Evolutionary conservation across 2,797 vertebrate species (phyloP), one percentile per base, ranked within the genome.

Genomic region (Synanceia verrucosa): DNA sequence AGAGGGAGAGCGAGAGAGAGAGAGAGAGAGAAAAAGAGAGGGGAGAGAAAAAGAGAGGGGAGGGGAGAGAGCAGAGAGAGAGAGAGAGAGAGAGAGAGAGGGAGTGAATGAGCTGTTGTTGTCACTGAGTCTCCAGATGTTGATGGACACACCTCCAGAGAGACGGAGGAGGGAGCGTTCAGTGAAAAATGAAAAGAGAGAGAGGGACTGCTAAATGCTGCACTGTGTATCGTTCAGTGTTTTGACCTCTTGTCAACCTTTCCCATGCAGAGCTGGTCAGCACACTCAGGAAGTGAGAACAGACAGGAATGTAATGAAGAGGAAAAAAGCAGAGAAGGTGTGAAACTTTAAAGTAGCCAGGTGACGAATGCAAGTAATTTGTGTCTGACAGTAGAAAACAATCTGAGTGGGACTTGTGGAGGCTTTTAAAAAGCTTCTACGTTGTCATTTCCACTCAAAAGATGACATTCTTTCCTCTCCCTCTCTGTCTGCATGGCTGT

Each of bases 51-150:
- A n/a, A n/a, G n/a, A n/a, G n/a, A n/a, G n/a, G n/a, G n/a, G n/a
- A n/a, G n/a, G n/a, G n/a, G n/a, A 63, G 64, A 18, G 66, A 64
- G 70, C n/a, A 26, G 67, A 53, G 74, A 16, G 65, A 70, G 68
- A 36, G 79, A 36, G 75, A 26, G 58, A 33, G 48, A 52, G 67
- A 56, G 21, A 41, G 75, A 29, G 65, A 50, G 64, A 47, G 78
- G 76, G 82, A 81, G 81, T 72, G 80, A 88, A 81, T 67, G 79
- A 81, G 86, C 79, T 78, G 51, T 63, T 1, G 69, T 82, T 77
- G 79, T 86, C 81, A 81, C 69, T 43, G 70, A 85, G 71, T 73
- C 88, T 89, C 91, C 91, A 92, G 91, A 93, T 93, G 91, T 90
- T 84, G 82, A 88, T 83, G 78, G 90, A 92, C 91, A 91, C 90